Conservation (phyloP, 2,797 vertebrate genomes). For the Uromys caudimaculatus region DNA sequence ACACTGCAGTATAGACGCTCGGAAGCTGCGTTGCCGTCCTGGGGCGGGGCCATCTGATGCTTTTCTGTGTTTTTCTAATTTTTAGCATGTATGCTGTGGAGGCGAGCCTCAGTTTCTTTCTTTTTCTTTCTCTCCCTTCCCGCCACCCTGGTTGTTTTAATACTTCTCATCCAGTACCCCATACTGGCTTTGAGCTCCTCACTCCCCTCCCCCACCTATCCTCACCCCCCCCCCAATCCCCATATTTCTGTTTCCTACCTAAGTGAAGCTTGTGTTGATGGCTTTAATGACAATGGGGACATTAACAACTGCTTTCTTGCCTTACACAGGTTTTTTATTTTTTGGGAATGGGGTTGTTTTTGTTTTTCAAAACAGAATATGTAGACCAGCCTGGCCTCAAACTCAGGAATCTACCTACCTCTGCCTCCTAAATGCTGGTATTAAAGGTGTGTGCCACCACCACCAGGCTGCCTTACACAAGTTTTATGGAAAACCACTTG, state of each 20-base stretch:
- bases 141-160: neutral
- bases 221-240: too few relatives aligned
- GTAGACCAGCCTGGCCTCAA: neutral
- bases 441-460: neutral
- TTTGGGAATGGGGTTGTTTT: too few relatives aligned
- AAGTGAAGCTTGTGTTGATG: too few relatives aligned
- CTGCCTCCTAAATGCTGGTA: neutral
- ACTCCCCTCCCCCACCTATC: too few relatives aligned
- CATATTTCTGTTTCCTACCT: too few relatives aligned
- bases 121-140: neutral
- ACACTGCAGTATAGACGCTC: too few relatives aligned
- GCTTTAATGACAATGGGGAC: too few relatives aligned
- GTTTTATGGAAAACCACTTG: neutral
- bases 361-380: too few relatives aligned
- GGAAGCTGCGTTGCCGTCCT: neutral
- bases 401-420: neutral
- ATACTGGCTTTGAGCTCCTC: neutral
- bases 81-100: neutral
- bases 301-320: too few relatives aligned
- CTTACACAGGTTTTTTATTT: too few relatives aligned
- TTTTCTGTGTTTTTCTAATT: neutral
- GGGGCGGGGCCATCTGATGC: neutral
- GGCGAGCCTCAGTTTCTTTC: neutral
- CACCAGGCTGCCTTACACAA: neutral
- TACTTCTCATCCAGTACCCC: neutral